Evolutionary conservation across 2,888 invertebrate species (phyloP).

Genomic region (Troglohyphantes excavatus): DNA sequence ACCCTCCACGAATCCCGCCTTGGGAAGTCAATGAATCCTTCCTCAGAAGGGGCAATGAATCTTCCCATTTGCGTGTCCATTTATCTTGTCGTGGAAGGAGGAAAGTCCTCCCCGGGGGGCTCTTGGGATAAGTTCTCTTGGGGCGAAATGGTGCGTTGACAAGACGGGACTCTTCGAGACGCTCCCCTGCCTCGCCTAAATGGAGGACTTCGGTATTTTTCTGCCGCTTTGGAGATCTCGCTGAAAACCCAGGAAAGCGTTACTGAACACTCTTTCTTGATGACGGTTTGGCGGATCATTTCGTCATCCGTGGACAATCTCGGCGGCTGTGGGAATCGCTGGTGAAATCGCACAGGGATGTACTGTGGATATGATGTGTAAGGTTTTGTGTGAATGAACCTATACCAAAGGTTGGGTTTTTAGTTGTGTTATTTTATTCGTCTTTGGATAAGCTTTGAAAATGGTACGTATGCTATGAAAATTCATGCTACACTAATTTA

Average conservation of each 20-base stretch:
- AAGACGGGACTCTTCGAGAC: slow-evolving; percentile 34
- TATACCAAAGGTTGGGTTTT: background rate
- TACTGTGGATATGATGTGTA: too few relatives aligned
- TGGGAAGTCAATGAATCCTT: background rate
- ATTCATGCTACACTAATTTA: too few relatives aligned
- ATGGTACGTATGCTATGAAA: background rate
- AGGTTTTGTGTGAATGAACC: too few relatives aligned
- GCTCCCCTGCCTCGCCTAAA: slow-evolving; percentile 24
- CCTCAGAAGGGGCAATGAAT: background rate
- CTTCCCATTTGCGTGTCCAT: background rate
- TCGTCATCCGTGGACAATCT: slow-evolving; percentile 24
- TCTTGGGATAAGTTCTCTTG: background rate
- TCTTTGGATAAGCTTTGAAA: background rate
- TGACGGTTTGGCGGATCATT: slow-evolving; percentile 22
- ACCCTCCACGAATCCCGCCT: background rate
- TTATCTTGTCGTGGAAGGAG: background rate
- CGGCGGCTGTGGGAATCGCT: background rate
- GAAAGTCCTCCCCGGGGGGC: background rate
- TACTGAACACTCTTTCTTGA: slow-evolving; percentile 44
- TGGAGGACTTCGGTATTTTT: slow-evolving; percentile 44
- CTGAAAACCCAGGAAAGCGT: slow-evolving; percentile 49
- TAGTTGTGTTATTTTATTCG: background rate
- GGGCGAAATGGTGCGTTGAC: slow-evolving; percentile 42
- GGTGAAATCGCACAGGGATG: too few relatives aligned
- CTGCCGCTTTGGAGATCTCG: slow-evolving; percentile 34